These are phyloP conservation scores for Pterocles orientalis DNA, from an alignment of 2,113 vertebrate species.

Conservation along the genomic window DNA sequence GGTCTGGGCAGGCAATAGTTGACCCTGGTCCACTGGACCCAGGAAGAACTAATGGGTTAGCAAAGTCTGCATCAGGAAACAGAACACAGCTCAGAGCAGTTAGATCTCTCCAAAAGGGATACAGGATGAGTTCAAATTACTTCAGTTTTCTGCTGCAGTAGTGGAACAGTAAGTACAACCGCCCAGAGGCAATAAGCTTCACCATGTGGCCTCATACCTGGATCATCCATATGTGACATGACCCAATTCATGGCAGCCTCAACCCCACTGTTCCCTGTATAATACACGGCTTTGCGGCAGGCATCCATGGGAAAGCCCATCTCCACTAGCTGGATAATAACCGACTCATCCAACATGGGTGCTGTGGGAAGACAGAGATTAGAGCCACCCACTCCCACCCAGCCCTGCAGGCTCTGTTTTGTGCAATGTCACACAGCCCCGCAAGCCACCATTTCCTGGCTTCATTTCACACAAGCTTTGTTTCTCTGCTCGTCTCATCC, in stretches of 20 bases:
- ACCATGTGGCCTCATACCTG: conserved; percentile 78
- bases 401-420: background rate
- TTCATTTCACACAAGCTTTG: background rate
- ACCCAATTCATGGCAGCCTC: conserved; percentile 99
- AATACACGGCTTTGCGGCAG: conserved; percentile 96
- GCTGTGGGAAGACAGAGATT: conserved; percentile 74
- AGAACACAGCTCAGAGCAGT: background rate
- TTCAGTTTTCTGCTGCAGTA: background rate
- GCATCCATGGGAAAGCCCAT: conserved; percentile 98
- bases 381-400: conserved; percentile 13
- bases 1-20: conserved; percentile 80
- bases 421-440: background rate
- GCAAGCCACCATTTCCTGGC: background rate
- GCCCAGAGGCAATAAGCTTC: background rate
- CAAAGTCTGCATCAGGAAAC: conserved; percentile 84
- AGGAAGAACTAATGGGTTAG: conserved; percentile 90
- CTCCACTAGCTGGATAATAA: conserved; percentile 94
- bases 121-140: background rate
- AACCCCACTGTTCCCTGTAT: conserved; percentile 94
- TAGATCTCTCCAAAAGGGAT: background rate
- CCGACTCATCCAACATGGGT: conserved; percentile 93
- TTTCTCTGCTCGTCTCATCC: background rate
- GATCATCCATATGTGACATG: conserved; percentile 98
- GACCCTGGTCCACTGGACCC: conserved; percentile 89
- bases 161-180: background rate